Evolutionary conservation across 2,797 vertebrate species (phyloP), one percentile per base, ranked within the genome.

Genomic region (Sebastes flavidus): DNA sequence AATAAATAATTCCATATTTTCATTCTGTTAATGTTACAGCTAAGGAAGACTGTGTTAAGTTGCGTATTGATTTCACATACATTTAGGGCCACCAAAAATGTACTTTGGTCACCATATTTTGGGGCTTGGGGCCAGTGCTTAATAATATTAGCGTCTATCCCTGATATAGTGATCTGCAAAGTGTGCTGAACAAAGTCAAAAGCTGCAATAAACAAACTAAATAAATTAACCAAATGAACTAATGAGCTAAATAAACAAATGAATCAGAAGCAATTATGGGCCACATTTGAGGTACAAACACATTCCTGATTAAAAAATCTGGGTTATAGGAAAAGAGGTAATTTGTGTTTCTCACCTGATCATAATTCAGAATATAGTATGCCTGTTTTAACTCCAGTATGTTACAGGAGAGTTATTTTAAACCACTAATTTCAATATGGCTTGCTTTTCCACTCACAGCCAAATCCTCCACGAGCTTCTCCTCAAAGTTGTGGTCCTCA

Each of bases 381-480:
- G 5, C 5, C 4, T 34, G 2, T 42, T 61, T 70, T 42, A 16
- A 49, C 7, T 27, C 1, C 5, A 10, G 20, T 34, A 9, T 22
- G 29, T 63, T 54, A 62, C 4, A 61, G 1, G 30, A 65, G 1
- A 72, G 62, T 27, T 12, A 54, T 77, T 74, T 74, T 22, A 16
- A 84, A 58, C 12, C 7, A 30, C 5, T 32, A 6, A 72, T 54
- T 20, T 34, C 36, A 58, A 32, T 27, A 55, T 32, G 30, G 8
- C 22, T 60, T 78, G 25, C 7, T n/a, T 77, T 83, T 71, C 12
- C 34, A 97, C 97, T 56, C 95, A 99, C 97, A 81, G 98, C 96
- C 93, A 99, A 96, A 88, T 98, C 97, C 93, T 98, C 97, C 87
- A 99, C 97, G 59, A 99, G 95, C 82, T 96, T 97, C 87, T 99